Evolutionary conservation across 2,888 invertebrate species (phyloP).

Genomic region (Phyto melanocephala): DNA sequence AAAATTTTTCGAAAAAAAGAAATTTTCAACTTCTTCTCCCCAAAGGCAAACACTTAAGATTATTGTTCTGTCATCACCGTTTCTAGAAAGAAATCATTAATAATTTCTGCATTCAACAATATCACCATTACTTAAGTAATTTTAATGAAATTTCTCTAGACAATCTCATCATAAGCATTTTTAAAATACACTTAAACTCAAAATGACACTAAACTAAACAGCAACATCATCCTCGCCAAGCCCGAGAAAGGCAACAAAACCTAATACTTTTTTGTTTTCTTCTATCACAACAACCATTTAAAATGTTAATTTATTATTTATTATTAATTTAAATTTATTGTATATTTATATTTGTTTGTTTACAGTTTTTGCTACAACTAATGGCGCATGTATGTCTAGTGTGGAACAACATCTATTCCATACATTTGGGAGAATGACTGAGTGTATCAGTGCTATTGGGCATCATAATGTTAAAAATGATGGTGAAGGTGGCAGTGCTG

Average conservation of each 20-base stretch:
- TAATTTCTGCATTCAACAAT: background rate
- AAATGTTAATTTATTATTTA: constrained; percentile 51
- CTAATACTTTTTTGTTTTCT: background rate
- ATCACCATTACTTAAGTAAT: background rate
- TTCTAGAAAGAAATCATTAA: background rate
- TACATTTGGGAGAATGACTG: background rate
- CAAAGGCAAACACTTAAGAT: background rate
- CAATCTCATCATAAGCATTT: constrained; percentile 22
- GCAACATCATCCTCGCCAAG: background rate
- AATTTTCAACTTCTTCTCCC: no score
- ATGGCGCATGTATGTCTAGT: constrained; percentile 62
- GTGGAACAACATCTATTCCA: background rate
- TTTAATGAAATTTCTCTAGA: background rate
- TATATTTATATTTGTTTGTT: background rate
- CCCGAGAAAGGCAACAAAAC: background rate
- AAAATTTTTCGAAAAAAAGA: no score
- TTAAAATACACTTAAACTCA: background rate
- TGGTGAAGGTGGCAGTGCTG: background rate
- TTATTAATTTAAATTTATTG: background rate
- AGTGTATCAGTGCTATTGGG: background rate
- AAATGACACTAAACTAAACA: background rate
- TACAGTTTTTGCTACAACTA: constrained; percentile 1
- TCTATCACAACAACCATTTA: constrained; percentile 30
- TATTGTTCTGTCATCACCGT: background rate
- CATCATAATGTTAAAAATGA: constrained; percentile 6